phyloP scores from a whole-genome alignment of 1,140 invertebrate species.

The Ceratosolen fusciceps region DNA sequence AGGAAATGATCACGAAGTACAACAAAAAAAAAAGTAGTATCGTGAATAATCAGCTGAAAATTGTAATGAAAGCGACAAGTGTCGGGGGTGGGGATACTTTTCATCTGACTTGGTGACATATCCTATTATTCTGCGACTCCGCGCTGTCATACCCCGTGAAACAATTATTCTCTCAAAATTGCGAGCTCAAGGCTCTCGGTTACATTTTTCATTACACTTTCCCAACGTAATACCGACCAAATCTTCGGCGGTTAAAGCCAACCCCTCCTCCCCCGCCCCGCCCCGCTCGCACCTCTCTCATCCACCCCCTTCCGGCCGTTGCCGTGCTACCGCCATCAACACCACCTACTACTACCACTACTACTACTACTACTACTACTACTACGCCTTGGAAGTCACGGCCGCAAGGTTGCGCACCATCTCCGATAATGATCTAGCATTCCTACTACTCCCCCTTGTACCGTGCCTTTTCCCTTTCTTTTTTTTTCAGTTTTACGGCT shows the following conservation, averaged over 20 bases:
- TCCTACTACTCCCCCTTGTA: conserved; percentile 37
- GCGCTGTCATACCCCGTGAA: background rate
- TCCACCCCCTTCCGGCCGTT: no score
- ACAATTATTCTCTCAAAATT: conserved; percentile 13
- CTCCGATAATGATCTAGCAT: conserved; percentile 38
- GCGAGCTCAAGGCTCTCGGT: background rate
- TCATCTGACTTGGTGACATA: no score
- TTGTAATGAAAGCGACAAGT: no score
- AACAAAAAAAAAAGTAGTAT: no score
- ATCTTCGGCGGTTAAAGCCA: background rate
- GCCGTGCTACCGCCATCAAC: no score
- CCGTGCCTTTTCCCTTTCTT: conserved; percentile 39
- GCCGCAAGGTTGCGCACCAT: background rate
- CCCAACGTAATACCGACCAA: background rate
- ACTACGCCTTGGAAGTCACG: no score
- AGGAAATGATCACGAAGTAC: no score
- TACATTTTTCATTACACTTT: background rate
- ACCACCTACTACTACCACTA: background rate
- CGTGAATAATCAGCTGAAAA: no score
- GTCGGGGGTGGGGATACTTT: no score
- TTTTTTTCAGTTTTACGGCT: background rate
- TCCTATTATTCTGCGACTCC: no score
- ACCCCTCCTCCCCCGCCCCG: no score
- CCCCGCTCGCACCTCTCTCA: background rate
- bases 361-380: no score